These are phyloP conservation scores for Himalopsyche anomala DNA, from an alignment of 2,888 invertebrate genomes.

Conservation along the genomic window DNA sequence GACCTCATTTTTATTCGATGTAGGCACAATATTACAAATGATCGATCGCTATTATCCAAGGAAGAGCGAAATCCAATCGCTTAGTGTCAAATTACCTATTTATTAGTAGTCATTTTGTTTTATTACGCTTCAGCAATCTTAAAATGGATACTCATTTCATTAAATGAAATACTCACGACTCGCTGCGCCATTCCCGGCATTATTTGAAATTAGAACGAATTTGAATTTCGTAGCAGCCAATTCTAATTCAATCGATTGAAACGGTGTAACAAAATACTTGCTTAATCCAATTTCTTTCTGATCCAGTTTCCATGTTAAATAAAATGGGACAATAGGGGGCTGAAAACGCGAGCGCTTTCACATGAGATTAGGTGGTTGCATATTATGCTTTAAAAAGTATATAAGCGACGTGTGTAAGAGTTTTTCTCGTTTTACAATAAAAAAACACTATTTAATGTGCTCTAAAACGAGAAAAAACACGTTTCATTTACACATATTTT, in stretches of 20 bases:
- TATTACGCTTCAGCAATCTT: conserved; percentile 50
- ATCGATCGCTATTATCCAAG: conserved; percentile 49
- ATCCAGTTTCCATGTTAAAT: too few species aligned
- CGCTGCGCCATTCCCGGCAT: not conserved
- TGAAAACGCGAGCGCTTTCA: too few species aligned
- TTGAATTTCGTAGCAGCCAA: not conserved
- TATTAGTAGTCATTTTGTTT: conserved; percentile 54
- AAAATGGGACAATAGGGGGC: too few species aligned
- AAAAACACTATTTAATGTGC: too few species aligned
- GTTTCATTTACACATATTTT: too few species aligned
- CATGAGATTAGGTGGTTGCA: too few species aligned
- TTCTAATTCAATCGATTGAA: not conserved
- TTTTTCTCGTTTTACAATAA: too few species aligned
- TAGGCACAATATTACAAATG: conserved; percentile 36
- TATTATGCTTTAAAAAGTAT: too few species aligned
- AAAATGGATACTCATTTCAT: conserved; percentile 51
- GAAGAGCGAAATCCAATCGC: conserved; percentile 53
- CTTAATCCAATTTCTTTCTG: not conserved
- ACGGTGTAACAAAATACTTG: not conserved
- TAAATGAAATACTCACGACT: conserved; percentile 47
- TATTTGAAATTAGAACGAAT: not conserved
- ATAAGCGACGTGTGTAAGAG: too few species aligned
- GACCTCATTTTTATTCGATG: not conserved
- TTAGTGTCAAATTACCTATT: conserved; percentile 59
- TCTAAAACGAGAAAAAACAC: too few species aligned